phyloP scores from a whole-genome alignment of 2,888 invertebrate genomes.

The Dryocosmus kuriphilus region DNA sequence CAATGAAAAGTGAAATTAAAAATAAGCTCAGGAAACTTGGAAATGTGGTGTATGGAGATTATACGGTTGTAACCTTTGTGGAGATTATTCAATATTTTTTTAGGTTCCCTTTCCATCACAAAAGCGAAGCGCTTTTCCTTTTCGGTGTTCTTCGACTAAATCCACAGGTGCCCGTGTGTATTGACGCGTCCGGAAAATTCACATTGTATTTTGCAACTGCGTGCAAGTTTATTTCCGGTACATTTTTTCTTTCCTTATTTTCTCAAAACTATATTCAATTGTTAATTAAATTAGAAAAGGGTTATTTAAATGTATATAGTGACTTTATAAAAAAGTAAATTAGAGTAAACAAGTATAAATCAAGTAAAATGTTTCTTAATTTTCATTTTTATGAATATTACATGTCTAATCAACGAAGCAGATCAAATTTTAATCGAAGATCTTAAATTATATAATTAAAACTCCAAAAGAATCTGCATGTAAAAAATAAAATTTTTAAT shows the following conservation, averaged over 20 bases:
- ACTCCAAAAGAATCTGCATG: too few relatives aligned
- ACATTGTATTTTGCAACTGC: constrained; percentile 7
- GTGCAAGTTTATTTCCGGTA: neutral
- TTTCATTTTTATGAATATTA: too few relatives aligned
- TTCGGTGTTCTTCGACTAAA: constrained; percentile 9
- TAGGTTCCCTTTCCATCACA: neutral
- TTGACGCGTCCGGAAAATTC: neutral
- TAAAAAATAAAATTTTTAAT: too few relatives aligned
- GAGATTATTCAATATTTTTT: constrained; percentile 9
- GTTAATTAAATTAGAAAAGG: neutral
- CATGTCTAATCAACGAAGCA: too few relatives aligned
- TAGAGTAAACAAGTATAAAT: too few relatives aligned
- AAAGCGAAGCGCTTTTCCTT: constrained; percentile 22
- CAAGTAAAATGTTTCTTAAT: too few relatives aligned
- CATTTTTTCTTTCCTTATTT: neutral
- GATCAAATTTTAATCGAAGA: too few relatives aligned
- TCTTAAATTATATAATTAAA: too few relatives aligned
- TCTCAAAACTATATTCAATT: neutral
- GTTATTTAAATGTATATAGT: too few relatives aligned
- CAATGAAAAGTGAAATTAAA: neutral
- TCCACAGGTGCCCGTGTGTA: constrained; percentile 4
- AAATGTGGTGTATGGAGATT: constrained; percentile 19
- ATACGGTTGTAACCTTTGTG: constrained; percentile 1
- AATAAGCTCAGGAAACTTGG: neutral
- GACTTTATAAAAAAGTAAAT: too few relatives aligned